Percentiles rank a stretch among this genome's conserved stretches.
Conservation (phyloP, 1,140 invertebrate species). For the Linepithema humile region DNA sequence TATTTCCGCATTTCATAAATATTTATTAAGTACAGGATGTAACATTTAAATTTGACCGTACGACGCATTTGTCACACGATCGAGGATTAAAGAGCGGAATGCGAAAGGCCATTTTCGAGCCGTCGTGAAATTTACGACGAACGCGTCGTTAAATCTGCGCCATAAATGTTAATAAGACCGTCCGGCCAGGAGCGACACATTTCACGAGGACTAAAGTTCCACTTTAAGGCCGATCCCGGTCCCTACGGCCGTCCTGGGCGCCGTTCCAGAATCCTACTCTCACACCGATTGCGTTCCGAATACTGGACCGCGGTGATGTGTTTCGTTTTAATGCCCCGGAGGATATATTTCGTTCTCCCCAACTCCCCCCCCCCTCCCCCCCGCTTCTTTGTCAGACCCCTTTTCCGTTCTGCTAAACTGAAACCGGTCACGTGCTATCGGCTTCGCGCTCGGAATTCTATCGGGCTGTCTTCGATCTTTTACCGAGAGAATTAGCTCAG, state of each 20-base stretch:
- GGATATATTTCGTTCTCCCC: neutral
- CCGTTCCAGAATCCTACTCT: constrained; percentile 19
- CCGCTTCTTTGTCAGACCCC: neutral
- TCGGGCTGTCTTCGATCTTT: neutral
- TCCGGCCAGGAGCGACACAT: constrained; percentile 29
- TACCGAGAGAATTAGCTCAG: constrained; percentile 4
- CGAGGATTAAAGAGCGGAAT: constrained; percentile 6
- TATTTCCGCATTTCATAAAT: too few species aligned
- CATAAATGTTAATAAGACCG: constrained; percentile 49
- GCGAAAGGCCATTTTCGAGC: neutral
- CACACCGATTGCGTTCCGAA: neutral
- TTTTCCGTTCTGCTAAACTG: neutral
- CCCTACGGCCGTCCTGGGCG: neutral
- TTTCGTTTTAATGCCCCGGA: constrained; percentile 24
- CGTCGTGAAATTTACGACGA: constrained; percentile 31
- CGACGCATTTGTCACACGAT: neutral
- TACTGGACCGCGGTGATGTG: neutral
- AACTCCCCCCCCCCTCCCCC: neutral
- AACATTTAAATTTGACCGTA: too few species aligned
- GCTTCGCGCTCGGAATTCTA: neutral
- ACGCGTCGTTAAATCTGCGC: constrained; percentile 35
- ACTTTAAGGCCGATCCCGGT: constrained; percentile 39
- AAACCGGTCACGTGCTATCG: neutral
- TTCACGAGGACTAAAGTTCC: constrained; percentile 22
- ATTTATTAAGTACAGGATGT: too few species aligned